These are phyloP conservation scores for Lineus longissimus DNA, from an alignment of 1,140 invertebrate species.

Conservation along the genomic window DNA sequence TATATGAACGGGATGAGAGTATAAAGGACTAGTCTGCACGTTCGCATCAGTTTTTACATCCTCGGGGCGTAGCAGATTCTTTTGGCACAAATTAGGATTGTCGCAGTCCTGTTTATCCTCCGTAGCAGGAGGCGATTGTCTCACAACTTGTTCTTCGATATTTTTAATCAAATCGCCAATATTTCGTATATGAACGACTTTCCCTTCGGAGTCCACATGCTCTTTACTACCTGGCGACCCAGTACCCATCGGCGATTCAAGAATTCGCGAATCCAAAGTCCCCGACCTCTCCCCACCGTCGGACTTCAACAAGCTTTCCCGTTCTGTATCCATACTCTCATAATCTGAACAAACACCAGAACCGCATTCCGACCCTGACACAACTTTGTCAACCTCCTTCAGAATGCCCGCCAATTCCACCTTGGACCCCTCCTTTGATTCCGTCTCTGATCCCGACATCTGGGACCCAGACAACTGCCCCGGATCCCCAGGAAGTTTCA, in stretches of 20 bases:
- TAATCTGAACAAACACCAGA: neutral
- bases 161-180: conserved; percentile 8
- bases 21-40: too few species aligned
- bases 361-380: neutral
- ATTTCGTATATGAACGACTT: neutral
- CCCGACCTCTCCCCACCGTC: neutral
- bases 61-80: neutral
- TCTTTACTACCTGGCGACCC: neutral
- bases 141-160: conserved; percentile 5
- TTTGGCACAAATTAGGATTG: neutral
- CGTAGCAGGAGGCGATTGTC: neutral
- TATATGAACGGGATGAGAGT: too few species aligned
- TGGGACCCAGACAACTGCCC: neutral
- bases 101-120: neutral
- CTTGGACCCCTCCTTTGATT: neutral
- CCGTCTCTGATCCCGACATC: neutral
- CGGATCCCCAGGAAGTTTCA: neutral
- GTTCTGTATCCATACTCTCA: neutral
- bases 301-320: neutral
- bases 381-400: neutral
- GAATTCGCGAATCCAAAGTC: neutral
- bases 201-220: neutral
- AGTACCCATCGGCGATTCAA: neutral
- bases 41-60: too few species aligned
- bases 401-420: neutral